These are phyloP conservation scores for Gnathonemus longibarbis DNA, from an alignment of 2,113 vertebrate genomes.

Conservation along the genomic window DNA sequence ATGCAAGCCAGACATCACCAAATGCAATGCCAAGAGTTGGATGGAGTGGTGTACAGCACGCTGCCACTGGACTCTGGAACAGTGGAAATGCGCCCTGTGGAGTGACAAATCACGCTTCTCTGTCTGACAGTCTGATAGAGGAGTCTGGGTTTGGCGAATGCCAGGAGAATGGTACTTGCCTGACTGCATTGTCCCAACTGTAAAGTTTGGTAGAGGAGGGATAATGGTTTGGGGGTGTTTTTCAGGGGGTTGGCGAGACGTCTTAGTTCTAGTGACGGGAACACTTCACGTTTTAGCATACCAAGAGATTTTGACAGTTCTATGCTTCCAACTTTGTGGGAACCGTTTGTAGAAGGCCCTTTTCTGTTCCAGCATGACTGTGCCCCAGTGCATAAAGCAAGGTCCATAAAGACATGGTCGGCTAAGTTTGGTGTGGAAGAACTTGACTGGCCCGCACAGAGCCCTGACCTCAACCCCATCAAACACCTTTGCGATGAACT, in stretches of 20 bases:
- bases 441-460: neutral
- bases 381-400: neutral
- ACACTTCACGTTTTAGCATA: neutral
- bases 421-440: neutral
- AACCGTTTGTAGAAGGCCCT: neutral
- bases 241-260: neutral
- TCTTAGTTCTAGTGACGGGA: neutral
- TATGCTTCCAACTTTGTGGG: neutral
- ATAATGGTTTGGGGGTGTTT: neutral
- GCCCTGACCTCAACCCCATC: neutral
- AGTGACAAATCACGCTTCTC: no score
- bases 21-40: no score
- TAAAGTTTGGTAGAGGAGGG: neutral
- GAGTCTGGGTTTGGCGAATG: neutral
- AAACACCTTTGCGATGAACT: neutral
- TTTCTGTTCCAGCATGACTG: neutral
- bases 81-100: no score
- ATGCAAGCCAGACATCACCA: no score
- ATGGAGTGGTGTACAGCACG: no score
- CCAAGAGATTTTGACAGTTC: neutral
- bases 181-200: neutral
- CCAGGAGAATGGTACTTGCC: neutral
- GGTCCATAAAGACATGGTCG: neutral
- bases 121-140: no score
- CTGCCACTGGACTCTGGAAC: no score